phyloP scores from a whole-genome alignment of 2,113 vertebrate species.

The Silurus asotus region DNA sequence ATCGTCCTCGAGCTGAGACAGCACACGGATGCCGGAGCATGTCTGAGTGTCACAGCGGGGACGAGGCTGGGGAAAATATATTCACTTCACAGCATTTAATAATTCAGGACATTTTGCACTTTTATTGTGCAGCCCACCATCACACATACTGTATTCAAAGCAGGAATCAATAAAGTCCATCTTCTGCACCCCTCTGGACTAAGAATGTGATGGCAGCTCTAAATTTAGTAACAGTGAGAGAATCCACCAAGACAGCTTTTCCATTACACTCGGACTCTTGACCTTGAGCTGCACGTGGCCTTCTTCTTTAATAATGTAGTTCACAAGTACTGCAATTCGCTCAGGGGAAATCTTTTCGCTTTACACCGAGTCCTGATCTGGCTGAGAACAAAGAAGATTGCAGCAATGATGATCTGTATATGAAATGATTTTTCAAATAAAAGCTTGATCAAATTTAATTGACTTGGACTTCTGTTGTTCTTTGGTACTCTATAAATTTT shows the following conservation, averaged over 20 bases:
- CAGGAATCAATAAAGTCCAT: slow-evolving; percentile 24
- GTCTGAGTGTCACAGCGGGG: background rate
- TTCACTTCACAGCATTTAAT: slow-evolving; percentile 13
- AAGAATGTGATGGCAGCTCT: background rate
- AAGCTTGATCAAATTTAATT: background rate
- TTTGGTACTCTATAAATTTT: background rate
- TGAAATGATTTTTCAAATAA: too few relatives aligned
- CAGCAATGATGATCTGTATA: background rate
- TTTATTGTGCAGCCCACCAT: slow-evolving; percentile 1
- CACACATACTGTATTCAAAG: slow-evolving; percentile 3
- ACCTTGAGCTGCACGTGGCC: slow-evolving; percentile 32
- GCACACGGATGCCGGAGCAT: background rate
- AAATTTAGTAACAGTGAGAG: slow-evolving; percentile 10
- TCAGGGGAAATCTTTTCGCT: background rate
- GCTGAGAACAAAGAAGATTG: background rate
- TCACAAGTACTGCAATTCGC: slow-evolving; percentile 25
- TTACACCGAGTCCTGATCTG: background rate
- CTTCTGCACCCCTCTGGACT: slow-evolving; percentile 3
- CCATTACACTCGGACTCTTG: slow-evolving; percentile 2
- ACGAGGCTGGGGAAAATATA: slow-evolving; percentile 29
- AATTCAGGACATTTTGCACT: slow-evolving; percentile 25
- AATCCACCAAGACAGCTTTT: slow-evolving; percentile 21
- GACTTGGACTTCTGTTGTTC: background rate
- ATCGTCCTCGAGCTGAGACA: slow-evolving; percentile 13
- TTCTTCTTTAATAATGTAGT: slow-evolving; percentile 24